Evolutionary conservation across 2,113 vertebrate species (phyloP).

Genomic region (Pseudolaguvia tuberculata): DNA sequence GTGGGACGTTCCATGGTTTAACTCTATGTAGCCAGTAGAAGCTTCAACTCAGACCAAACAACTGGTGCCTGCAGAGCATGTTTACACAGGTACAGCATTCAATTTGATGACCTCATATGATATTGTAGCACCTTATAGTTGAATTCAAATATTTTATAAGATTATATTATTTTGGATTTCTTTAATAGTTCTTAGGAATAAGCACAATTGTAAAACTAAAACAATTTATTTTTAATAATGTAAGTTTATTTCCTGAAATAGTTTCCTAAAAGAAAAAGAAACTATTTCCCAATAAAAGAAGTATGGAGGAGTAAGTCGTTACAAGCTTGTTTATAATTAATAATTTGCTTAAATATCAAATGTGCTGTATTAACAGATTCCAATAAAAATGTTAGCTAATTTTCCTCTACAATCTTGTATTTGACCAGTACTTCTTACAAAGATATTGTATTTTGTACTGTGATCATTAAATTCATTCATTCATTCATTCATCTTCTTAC

Average conservation of each 20-base stretch:
- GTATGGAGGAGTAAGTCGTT: neutral
- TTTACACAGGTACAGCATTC: neutral
- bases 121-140: neutral
- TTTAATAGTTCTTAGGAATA: too few species aligned
- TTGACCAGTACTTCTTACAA: too few species aligned
- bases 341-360: neutral
- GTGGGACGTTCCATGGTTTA: slow-evolving; percentile 53
- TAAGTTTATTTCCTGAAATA: neutral
- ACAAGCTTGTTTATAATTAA: neutral
- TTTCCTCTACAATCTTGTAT: neutral
- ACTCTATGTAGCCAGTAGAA: slow-evolving; percentile 57
- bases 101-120: neutral
- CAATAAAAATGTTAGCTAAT: neutral
- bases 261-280: neutral
- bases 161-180: too few species aligned
- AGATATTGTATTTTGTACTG: neutral
- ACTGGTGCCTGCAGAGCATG: neutral
- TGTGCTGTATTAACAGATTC: neutral
- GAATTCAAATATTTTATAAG: neutral
- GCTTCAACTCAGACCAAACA: neutral
- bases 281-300: neutral
- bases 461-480: neutral
- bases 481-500: neutral
- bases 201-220: too few species aligned
- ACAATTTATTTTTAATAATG: too few species aligned